Evolutionary conservation across 2,888 invertebrate species (phyloP).

Genomic region (Apantesis nais): DNA sequence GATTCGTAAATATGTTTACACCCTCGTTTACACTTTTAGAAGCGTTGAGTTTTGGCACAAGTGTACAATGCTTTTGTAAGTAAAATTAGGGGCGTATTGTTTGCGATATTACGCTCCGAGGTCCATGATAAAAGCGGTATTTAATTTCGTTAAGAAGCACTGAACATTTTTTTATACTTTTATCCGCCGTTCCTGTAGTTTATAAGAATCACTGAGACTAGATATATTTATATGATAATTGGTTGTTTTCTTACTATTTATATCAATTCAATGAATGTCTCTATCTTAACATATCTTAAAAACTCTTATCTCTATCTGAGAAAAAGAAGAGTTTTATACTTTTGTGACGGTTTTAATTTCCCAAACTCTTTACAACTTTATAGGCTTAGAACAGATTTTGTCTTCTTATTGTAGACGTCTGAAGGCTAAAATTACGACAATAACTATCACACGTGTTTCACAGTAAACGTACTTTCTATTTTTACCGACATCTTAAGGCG

Average conservation of each 20-base stretch:
- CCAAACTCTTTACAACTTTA: not conserved
- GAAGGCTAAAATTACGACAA: too few relatives aligned
- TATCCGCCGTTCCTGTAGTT: not conserved
- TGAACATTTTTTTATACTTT: not conserved
- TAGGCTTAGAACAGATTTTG: not conserved
- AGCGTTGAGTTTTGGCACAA: conserved; percentile 50
- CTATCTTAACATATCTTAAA: not conserved
- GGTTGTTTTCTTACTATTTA: not conserved
- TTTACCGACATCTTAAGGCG: too few relatives aligned
- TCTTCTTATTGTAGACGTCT: too few relatives aligned
- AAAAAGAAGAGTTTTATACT: too few relatives aligned
- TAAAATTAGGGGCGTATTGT: conserved; percentile 46
- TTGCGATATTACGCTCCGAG: conserved; percentile 20
- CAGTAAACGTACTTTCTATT: too few relatives aligned
- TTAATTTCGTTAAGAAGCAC: not conserved
- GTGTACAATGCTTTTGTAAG: conserved; percentile 47
- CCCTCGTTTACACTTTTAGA: conserved; percentile 71
- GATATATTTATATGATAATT: not conserved
- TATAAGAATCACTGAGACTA: too few relatives aligned
- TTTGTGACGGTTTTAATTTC: too few relatives aligned
- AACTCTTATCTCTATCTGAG: not conserved
- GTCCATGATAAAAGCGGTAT: not conserved
- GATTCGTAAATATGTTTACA: conserved; percentile 70
- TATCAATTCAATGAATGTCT: not conserved
- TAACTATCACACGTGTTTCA: too few relatives aligned